phyloP scores from a whole-genome alignment of 2,888 invertebrate genomes.

The Tetragonula carbonaria region DNA sequence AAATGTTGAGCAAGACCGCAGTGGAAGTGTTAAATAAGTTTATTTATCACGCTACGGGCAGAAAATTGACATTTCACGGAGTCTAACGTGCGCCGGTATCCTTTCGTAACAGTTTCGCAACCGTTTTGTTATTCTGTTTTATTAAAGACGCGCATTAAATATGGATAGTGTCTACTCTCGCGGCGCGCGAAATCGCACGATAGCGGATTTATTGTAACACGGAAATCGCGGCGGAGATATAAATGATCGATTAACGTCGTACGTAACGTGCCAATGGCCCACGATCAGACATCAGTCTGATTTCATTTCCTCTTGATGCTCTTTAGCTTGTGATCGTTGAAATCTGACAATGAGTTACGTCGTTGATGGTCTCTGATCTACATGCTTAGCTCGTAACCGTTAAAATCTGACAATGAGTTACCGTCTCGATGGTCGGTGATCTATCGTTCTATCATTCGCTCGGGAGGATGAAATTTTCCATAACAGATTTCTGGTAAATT shows the following conservation, averaged over 20 bases:
- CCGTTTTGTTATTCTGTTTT: slow-evolving; percentile 18
- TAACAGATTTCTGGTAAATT: neutral
- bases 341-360: neutral
- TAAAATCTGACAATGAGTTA: neutral
- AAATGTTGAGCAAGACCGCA: slow-evolving; percentile 24
- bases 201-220: slow-evolving; percentile 22
- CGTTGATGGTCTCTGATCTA: neutral
- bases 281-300: no score
- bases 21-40: slow-evolving; percentile 44
- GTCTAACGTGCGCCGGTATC: slow-evolving; percentile 1
- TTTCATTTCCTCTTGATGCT: neutral
- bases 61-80: slow-evolving; percentile 51
- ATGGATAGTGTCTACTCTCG: slow-evolving; percentile 6
- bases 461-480: neutral
- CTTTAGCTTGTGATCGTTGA: neutral
- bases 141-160: slow-evolving; percentile 37
- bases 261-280: neutral
- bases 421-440: neutral
- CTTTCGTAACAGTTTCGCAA: slow-evolving; percentile 42
- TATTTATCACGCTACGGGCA: slow-evolving; percentile 33
- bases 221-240: neutral
- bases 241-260: slow-evolving; percentile 2
- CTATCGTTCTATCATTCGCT: neutral
- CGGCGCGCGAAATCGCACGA: neutral
- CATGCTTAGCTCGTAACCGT: neutral